Evolutionary conservation across 2,797 vertebrate species (phyloP).

Genomic region (Telmatherina bonti): DNA sequence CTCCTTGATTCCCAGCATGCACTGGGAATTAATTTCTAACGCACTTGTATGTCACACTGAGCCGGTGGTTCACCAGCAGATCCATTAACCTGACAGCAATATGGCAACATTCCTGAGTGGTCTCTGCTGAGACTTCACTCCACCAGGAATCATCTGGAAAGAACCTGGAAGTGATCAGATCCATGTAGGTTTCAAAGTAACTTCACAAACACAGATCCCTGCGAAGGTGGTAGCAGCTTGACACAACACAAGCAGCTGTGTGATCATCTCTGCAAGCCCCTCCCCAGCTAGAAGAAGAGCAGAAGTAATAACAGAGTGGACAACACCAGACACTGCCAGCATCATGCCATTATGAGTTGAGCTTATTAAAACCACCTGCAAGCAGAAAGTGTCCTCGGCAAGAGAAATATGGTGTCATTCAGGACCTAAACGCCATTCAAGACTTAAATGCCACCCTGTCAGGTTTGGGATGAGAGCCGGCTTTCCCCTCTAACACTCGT

Average conservation of each 20-base stretch:
- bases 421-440: no score
- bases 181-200: conserved; percentile 29
- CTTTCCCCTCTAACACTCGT: conserved; percentile 19
- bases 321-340: conserved; percentile 69
- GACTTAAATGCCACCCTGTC: conserved; percentile 26
- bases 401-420: conserved; percentile 62
- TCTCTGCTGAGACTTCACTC: conserved; percentile 29
- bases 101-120: conserved; percentile 28
- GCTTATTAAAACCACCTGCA: conserved; percentile 72
- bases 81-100: conserved; percentile 53
- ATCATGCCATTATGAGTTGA: conserved; percentile 60
- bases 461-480: conserved; percentile 13
- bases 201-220: conserved; percentile 42
- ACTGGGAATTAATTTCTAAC: conserved; percentile 29
- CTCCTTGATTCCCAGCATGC: conserved; percentile 40
- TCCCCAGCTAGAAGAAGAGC: conserved; percentile 39
- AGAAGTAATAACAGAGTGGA: conserved; percentile 67
- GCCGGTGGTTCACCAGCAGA: conserved; percentile 55
- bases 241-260: conserved; percentile 62
- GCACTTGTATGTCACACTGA: conserved; percentile 54
- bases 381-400: conserved; percentile 51
- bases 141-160: conserved; percentile 22
- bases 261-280: conserved; percentile 68
- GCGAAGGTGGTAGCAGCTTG: conserved; percentile 19
- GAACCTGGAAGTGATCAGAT: conserved; percentile 34